Evolutionary conservation across 2,113 vertebrate species (phyloP).

Genomic region (Ceuthmochares aereus): DNA sequence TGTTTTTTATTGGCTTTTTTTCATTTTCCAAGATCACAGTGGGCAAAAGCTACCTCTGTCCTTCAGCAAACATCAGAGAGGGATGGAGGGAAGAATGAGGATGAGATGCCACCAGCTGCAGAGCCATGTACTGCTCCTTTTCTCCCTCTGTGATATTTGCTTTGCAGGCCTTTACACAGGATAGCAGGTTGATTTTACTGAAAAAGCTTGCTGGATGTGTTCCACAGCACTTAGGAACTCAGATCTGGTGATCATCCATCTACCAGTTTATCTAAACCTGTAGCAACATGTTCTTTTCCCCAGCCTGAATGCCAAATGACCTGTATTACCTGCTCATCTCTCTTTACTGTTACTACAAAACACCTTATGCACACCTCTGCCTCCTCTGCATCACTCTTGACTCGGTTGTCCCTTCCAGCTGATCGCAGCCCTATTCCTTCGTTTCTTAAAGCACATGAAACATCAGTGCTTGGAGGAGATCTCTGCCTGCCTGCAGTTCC

Average conservation of each 20-base stretch:
- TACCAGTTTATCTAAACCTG: background rate
- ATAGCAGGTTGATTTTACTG: background rate
- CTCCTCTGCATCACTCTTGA: background rate
- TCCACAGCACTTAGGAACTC: background rate
- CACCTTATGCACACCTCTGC: background rate
- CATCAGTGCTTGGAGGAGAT: background rate
- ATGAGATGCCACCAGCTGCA: background rate
- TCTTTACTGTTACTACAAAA: background rate
- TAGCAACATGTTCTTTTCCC: background rate
- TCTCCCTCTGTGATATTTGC: background rate
- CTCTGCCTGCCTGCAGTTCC: background rate
- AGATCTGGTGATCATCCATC: background rate
- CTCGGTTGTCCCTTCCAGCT: background rate
- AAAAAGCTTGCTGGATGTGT: background rate
- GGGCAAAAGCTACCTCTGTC: background rate
- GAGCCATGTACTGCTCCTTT: background rate
- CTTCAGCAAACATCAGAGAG: background rate
- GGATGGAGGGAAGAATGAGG: background rate
- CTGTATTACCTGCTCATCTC: background rate
- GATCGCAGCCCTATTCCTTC: background rate
- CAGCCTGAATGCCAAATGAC: background rate
- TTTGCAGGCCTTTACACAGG: rapidly evolving
- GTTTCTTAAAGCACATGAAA: rapidly evolving
- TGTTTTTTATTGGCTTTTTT: background rate
- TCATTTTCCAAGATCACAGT: background rate